A percentile compares a stretch with the other conserved stretches of the same genome.
Evolutionary conservation across 2,113 vertebrate species (phyloP).

Genomic region (Phycodurus eques): DNA sequence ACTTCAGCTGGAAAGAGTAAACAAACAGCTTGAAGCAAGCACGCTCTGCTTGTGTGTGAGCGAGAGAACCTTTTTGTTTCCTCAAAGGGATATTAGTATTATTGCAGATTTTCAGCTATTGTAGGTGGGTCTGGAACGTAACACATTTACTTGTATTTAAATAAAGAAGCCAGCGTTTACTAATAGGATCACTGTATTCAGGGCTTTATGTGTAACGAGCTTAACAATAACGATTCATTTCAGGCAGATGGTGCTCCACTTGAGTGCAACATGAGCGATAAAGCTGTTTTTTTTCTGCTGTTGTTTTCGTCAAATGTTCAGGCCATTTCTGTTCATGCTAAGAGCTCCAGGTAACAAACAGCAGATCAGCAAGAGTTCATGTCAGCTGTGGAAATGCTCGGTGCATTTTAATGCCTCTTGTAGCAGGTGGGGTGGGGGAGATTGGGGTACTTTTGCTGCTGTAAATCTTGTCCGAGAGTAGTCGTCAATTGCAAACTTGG

Average conservation of each 20-base stretch:
- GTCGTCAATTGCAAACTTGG: neutral
- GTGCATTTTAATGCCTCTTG: conserved; percentile 49
- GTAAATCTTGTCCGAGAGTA: conserved; percentile 36
- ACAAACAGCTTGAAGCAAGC: too few relatives aligned
- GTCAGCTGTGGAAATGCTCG: conserved; percentile 49
- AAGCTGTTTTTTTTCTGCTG: conserved; percentile 30
- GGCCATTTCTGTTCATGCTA: conserved; percentile 57
- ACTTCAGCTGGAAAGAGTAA: too few relatives aligned
- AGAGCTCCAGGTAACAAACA: conserved; percentile 65
- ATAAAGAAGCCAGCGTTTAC: conserved; percentile 48
- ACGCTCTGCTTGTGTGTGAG: too few relatives aligned
- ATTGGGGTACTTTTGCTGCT: neutral
- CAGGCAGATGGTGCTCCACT: conserved; percentile 42
- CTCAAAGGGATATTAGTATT: too few relatives aligned
- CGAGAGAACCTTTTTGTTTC: too few relatives aligned
- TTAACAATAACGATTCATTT: conserved; percentile 35
- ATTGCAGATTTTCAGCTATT: too few relatives aligned
- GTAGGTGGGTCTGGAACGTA: too few relatives aligned
- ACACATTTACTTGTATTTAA: too few relatives aligned
- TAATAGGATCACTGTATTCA: conserved; percentile 60
- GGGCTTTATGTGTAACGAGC: conserved; percentile 37
- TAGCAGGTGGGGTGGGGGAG: conserved; percentile 23
- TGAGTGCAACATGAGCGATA: conserved; percentile 52
- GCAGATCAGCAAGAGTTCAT: conserved; percentile 65
- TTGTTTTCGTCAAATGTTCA: conserved; percentile 38